Evolutionary conservation across 2,888 invertebrate genomes (phyloP).

Genomic region (Drosophila incognita): DNA sequence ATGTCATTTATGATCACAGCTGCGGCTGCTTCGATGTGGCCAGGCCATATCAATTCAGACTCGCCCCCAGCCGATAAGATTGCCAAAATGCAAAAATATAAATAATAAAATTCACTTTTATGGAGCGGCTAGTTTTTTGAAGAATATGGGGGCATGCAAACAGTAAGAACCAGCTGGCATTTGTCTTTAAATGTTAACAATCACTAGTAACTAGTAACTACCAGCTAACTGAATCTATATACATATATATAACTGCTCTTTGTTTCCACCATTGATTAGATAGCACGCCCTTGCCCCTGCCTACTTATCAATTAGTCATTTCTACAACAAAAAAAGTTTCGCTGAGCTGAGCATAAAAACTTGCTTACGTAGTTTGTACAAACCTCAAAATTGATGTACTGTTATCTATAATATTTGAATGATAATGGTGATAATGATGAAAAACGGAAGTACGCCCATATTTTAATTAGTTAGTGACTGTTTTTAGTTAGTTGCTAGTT

Average conservation of each 20-base stretch:
- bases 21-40: slow-evolving; percentile 12
- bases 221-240: slow-evolving; percentile 41
- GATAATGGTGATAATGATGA: neutral
- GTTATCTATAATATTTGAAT: neutral
- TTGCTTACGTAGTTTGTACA: neutral
- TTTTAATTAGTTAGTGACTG: neutral
- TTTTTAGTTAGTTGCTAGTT: neutral
- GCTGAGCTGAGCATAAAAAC: slow-evolving; percentile 10
- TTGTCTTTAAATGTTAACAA: slow-evolving; percentile 33
- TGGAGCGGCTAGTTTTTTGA: slow-evolving; percentile 64
- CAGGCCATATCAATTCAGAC: slow-evolving; percentile 51
- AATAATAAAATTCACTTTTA: slow-evolving; percentile 43
- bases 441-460: no score
- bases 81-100: slow-evolving; percentile 45
- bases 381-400: neutral
- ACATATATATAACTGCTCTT: slow-evolving; percentile 21
- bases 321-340: neutral
- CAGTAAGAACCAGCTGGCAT: neutral
- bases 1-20: slow-evolving; percentile 25
- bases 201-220: slow-evolving; percentile 39
- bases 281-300: slow-evolving; percentile 46
- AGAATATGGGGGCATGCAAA: neutral
- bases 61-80: slow-evolving; percentile 63
- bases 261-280: slow-evolving; percentile 60
- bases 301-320: slow-evolving; percentile 54